A percentile compares a stretch with the other conserved stretches of the same genome.
These are phyloP conservation scores for Anoura caudifer DNA, from an alignment of 2,113 vertebrate species.

Conservation along the genomic window DNA sequence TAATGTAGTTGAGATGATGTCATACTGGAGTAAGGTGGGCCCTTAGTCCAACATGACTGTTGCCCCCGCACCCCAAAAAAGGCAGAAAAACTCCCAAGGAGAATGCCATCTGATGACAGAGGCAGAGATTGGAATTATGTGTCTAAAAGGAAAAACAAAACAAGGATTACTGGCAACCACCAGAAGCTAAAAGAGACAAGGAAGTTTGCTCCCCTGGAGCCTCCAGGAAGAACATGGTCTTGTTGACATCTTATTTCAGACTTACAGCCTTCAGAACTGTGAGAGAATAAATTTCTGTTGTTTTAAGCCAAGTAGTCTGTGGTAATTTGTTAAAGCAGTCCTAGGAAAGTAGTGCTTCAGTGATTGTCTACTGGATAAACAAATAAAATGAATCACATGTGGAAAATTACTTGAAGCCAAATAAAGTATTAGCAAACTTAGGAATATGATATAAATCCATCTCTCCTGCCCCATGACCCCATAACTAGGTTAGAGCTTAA, in stretches of 20 bases:
- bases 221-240: background rate
- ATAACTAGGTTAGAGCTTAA: background rate
- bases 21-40: background rate
- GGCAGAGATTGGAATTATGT: background rate
- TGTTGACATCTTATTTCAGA: background rate
- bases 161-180: background rate
- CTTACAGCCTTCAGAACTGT: background rate
- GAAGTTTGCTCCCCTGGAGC: background rate
- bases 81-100: background rate
- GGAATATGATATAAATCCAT: background rate
- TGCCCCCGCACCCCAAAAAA: background rate
- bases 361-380: background rate
- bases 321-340: background rate
- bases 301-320: background rate
- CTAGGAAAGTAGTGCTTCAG: background rate
- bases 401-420: conserved; percentile 7
- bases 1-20: background rate
- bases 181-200: background rate
- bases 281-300: background rate
- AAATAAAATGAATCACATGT: background rate
- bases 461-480: background rate
- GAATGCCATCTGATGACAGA: background rate
- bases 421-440: background rate
- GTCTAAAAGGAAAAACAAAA: background rate
- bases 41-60: background rate